phyloP scores from a whole-genome alignment of 2,113 vertebrate species.

The Burhinus bistriatus region DNA sequence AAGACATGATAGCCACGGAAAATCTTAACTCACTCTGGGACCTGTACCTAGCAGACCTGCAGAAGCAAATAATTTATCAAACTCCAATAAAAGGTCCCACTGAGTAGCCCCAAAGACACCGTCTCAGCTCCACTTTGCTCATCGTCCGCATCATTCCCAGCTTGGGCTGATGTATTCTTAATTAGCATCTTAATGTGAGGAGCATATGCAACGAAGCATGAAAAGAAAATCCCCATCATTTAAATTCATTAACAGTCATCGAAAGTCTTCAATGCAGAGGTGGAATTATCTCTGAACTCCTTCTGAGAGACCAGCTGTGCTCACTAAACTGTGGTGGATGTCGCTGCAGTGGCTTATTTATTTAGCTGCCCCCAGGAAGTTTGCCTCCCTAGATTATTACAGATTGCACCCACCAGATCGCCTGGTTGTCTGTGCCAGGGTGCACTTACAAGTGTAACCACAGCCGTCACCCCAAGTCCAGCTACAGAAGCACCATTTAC shows the following conservation, averaged over 20 bases:
- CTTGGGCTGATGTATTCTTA: constrained; percentile 56
- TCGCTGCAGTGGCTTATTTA: neutral
- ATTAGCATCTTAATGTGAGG: constrained; percentile 74
- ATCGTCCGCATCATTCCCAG: neutral
- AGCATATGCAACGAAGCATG: constrained; percentile 71
- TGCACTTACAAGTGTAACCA: neutral
- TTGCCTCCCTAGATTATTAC: neutral
- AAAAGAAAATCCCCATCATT: constrained; percentile 75
- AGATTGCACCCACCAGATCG: neutral
- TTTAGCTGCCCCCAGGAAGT: neutral
- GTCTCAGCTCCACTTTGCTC: constrained; percentile 25
- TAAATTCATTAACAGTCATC: constrained; percentile 77
- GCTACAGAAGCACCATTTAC: neutral
- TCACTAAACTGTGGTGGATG: neutral
- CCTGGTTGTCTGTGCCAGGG: neutral
- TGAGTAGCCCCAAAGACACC: neutral
- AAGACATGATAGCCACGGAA: neutral
- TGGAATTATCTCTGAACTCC: constrained; percentile 72
- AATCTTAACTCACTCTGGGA: neutral
- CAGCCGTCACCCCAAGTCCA: neutral
- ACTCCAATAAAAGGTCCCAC: neutral
- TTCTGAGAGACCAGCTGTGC: constrained; percentile 69
- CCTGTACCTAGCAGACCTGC: neutral
- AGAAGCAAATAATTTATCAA: constrained; percentile 14
- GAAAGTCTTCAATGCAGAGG: constrained; percentile 65